These are phyloP conservation scores for Buteo buteo DNA, from an alignment of 2,113 vertebrate species.

Conservation along the genomic window DNA sequence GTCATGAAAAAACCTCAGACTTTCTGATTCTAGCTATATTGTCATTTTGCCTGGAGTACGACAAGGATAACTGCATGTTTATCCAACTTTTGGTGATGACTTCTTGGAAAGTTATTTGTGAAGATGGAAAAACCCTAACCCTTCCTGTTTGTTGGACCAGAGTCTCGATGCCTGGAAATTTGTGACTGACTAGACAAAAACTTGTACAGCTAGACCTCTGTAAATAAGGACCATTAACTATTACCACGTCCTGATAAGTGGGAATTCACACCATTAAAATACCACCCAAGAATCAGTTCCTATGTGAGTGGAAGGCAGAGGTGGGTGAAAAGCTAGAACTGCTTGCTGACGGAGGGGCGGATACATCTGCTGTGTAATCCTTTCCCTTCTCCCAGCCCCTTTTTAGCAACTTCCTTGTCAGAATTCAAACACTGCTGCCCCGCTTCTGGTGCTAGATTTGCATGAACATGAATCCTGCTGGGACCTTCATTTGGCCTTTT, in stretches of 20 bases:
- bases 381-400: background rate
- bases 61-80: background rate
- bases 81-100: background rate
- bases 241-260: background rate
- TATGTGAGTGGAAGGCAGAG: background rate
- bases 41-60: background rate
- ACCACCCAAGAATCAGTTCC: background rate
- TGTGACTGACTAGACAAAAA: background rate
- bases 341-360: background rate
- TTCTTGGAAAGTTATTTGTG: background rate
- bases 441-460: background rate
- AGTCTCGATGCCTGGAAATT: background rate
- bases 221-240: background rate
- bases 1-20: background rate
- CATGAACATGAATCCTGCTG: background rate
- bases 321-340: background rate
- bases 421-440: background rate
- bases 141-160: background rate
- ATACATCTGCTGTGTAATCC: background rate
- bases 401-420: background rate
- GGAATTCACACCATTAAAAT: background rate
- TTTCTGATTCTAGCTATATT: background rate
- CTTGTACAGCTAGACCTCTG: background rate
- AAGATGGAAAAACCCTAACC: background rate
- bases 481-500: background rate